Base-by-base conservation (phyloP, 2,888 invertebrate species). In the Cataglyphis albicans region DNA sequence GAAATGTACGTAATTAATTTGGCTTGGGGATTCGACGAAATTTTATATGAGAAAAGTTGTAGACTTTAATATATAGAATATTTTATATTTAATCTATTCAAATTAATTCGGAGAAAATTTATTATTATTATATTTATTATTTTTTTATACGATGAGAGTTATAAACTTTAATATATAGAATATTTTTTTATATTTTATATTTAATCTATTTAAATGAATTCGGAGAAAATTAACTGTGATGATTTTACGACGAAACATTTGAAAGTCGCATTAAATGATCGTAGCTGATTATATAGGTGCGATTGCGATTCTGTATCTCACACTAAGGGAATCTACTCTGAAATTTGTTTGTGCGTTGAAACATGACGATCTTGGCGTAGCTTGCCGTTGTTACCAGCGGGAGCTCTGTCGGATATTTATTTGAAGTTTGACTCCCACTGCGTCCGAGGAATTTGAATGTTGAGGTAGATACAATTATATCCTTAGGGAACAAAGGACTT, bases 311-410 rank as follows among this genome's bases (percentile, higher is more conserved):
- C 88, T 86, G 82, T 88, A 84, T 64, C 67, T 81, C 10, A 25
- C 81, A 61, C 72, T 78, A 68, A 35, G 18, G 82, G 76, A 76
- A 86, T 88, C 70, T 85, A 67, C 82, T 65, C 15, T 9, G 64
- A 73, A n/a, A 89, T 64, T 89, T 89, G 85, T 89, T 85, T 86
- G 78, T 87, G 70, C 78, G 44, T 38, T 65, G 61, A 81, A 87
- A 85, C 86, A 87, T 80, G 87, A 81, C 59, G 87, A 83, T 74
- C 84, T 85, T 83, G 81, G 82, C 84, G 83, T 85, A 84, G 86
- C 82, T 86, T 76, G 84, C 87, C 86, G 88, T 84, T 87, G 87
- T 86, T 89, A 86, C 84, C 89, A 90, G 90, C 89, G 85, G 88
- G 86, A 68, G 88, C 82, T 85, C 88, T 73, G 38, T 72, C 86